Percentiles rank a stretch among this genome's conserved stretches.
These are phyloP conservation scores for Phrixothrix hirtus DNA, from an alignment of 2,888 invertebrate genomes.

Conservation along the genomic window DNA sequence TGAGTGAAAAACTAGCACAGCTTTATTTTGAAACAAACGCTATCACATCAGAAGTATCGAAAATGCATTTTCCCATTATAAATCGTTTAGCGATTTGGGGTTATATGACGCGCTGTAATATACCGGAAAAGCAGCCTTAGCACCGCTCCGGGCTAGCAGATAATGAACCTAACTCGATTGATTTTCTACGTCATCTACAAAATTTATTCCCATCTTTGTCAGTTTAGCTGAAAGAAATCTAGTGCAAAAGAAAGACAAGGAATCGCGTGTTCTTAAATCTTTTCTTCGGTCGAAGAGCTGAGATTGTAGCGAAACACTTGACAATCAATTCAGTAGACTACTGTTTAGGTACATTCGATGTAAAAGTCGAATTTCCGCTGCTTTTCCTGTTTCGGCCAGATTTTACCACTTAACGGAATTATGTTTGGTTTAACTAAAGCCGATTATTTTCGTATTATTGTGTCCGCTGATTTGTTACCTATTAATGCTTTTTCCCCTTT, in stretches of 20 bases:
- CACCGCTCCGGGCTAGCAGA: constrained; percentile 38
- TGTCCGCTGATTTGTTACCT: constrained; percentile 27
- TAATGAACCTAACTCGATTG: constrained; percentile 36
- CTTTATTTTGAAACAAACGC: constrained; percentile 32
- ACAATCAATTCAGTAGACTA: constrained; percentile 41
- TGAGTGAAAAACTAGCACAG: constrained; percentile 9
- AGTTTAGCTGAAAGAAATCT: neutral
- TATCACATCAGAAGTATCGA: constrained; percentile 36
- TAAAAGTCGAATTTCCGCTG: constrained; percentile 28
- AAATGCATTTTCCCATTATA: constrained; percentile 53
- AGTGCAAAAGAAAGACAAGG: constrained; percentile 3
- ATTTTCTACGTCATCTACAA: constrained; percentile 32
- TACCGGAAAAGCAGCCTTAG: constrained; percentile 45
- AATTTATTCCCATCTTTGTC: constrained; percentile 13
- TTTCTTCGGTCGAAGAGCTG: constrained; percentile 20
- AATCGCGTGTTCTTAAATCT: constrained; percentile 7
- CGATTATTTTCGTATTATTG: constrained; percentile 34
- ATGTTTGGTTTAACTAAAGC: constrained; percentile 39
- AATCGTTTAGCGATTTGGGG: constrained; percentile 52
- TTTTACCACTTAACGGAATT: constrained; percentile 42
- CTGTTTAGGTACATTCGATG: constrained; percentile 37
- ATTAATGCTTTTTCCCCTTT: constrained; percentile 4
- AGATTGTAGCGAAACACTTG: constrained; percentile 41
- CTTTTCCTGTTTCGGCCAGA: constrained; percentile 34
- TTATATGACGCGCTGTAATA: constrained; percentile 46